These are phyloP conservation scores for Campoletis raptor DNA, from an alignment of 2,888 invertebrate genomes.

Conservation along the genomic window DNA sequence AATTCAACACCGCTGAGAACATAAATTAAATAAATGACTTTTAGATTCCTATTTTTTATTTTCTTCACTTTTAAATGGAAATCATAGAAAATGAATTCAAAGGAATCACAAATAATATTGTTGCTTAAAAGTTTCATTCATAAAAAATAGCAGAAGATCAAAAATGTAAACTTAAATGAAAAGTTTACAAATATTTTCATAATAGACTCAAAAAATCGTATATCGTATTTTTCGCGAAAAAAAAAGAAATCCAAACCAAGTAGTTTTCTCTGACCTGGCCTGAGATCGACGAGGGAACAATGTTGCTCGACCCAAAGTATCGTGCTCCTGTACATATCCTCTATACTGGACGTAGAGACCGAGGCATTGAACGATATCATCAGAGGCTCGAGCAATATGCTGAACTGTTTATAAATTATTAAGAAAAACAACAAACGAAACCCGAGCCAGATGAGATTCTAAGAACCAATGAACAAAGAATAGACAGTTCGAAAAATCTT, in stretches of 20 bases:
- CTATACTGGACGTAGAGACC: conserved; percentile 95
- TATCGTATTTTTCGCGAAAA: not conserved
- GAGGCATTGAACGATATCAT: conserved; percentile 96
- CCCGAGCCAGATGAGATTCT: not conserved
- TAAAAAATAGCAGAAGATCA: too few species aligned
- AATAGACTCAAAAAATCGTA: not conserved
- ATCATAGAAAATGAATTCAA: not conserved
- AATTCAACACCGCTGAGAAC: conserved; percentile 95
- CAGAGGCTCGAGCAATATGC: conserved; percentile 95
- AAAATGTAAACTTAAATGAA: not conserved
- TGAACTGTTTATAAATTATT: conserved; percentile 89
- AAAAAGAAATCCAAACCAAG: not conserved
- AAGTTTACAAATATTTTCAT: not conserved
- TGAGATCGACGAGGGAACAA: conserved; percentile 96
- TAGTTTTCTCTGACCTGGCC: conserved; percentile 88
- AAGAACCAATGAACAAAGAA: not conserved
- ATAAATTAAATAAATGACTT: conserved; percentile 46
- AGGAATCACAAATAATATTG: not conserved
- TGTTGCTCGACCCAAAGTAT: conserved; percentile 98
- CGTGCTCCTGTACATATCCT: conserved; percentile 96
- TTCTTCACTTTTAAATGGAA: too few species aligned
- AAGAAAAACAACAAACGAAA: conserved; percentile 66
- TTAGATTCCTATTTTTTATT: too few species aligned
- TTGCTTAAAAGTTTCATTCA: not conserved
- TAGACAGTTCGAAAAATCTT: not conserved